phyloP scores from a whole-genome alignment of 2,797 vertebrate species.

The Squalus acanthias region DNA sequence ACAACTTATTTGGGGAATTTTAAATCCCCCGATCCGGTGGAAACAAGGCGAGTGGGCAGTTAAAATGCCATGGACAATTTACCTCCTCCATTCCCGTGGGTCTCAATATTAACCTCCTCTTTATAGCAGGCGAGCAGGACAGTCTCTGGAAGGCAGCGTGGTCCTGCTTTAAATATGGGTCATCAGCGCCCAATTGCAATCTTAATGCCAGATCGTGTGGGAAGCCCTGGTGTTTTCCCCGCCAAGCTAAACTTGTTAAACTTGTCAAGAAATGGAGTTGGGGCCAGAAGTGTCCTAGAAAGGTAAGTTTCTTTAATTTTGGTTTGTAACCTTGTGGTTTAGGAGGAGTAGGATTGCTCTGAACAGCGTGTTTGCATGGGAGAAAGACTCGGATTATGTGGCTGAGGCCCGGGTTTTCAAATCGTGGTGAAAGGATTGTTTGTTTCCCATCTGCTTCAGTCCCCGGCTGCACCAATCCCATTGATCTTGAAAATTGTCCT shows the following conservation, averaged over 20 bases:
- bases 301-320: background rate
- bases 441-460: too few species aligned
- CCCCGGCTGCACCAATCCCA: too few species aligned
- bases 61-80: background rate
- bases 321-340: background rate
- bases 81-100: background rate
- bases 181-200: background rate
- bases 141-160: background rate
- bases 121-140: background rate
- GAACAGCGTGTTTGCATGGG: too few species aligned
- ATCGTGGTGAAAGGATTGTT: too few species aligned
- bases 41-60: background rate
- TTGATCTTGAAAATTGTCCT: too few species aligned
- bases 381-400: too few species aligned
- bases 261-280: too few species aligned
- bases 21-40: background rate
- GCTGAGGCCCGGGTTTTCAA: too few species aligned
- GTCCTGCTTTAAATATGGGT: background rate
- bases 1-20: background rate
- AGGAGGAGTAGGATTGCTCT: too few species aligned
- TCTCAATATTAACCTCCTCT: background rate
- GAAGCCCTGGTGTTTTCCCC: too few species aligned
- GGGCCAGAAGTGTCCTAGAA: background rate
- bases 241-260: too few species aligned
- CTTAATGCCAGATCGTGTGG: background rate